phyloP scores from a whole-genome alignment of 2,113 vertebrate species.

The Chaetodon auriga region DNA sequence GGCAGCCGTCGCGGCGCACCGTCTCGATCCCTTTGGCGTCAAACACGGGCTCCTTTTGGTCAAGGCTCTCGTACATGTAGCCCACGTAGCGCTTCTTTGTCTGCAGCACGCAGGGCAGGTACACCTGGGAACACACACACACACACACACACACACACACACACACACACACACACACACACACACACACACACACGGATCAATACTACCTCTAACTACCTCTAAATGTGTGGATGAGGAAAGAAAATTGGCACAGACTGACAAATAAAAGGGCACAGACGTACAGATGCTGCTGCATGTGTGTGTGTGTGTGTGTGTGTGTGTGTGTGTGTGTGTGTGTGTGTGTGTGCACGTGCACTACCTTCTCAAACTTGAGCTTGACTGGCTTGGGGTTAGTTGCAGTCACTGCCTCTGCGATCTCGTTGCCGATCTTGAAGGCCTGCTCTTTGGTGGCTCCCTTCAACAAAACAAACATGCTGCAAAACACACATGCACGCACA shows the following conservation, averaged over 20 bases:
- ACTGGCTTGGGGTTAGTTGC: slow-evolving; percentile 97
- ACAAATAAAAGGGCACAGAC: not conserved
- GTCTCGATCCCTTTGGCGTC: slow-evolving; percentile 99
- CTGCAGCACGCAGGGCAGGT: slow-evolving; percentile 97
- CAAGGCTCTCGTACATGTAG: slow-evolving; percentile 97
- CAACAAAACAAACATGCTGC: slow-evolving; percentile 96
- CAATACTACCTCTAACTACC: not conserved
- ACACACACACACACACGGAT: slow-evolving; percentile 3
- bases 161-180: slow-evolving; percentile 11
- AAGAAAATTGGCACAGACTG: not conserved
- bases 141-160: not conserved
- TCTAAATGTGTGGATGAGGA: not conserved
- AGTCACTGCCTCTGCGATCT: slow-evolving; percentile 98
- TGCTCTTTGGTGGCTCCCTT: slow-evolving; percentile 98
- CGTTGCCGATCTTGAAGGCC: slow-evolving; percentile 96
- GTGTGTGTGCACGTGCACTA: slow-evolving; percentile 64
- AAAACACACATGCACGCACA: slow-evolving; percentile 7
- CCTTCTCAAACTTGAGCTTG: slow-evolving; percentile 99
- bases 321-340: not conserved
- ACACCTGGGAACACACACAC: slow-evolving; percentile 86
- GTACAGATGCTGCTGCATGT: not conserved
- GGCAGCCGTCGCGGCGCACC: slow-evolving; percentile 94
- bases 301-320: not conserved
- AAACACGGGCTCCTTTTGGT: slow-evolving; percentile 96
- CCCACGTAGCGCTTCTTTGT: slow-evolving; percentile 99